phyloP scores from a whole-genome alignment of 2,797 vertebrate genomes.

The Mormyrops attenuatus region DNA sequence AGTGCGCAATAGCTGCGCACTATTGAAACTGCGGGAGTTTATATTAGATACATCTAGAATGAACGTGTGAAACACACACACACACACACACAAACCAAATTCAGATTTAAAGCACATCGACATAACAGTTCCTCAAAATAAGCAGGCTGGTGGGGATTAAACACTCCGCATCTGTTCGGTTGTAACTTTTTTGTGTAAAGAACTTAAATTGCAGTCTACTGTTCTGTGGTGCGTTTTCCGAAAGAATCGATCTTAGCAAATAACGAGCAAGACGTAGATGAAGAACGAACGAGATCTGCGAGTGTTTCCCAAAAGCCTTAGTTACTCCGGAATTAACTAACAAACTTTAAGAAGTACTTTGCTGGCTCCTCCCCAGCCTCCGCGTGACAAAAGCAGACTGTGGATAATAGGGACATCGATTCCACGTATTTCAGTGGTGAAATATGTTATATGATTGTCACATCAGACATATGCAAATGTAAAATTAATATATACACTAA shows the following conservation, averaged over 20 bases:
- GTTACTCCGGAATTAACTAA: neutral
- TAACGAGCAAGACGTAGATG: neutral
- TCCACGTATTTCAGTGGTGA: neutral
- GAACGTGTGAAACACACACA: neutral
- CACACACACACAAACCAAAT: neutral
- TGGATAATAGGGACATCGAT: neutral
- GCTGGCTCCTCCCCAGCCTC: neutral
- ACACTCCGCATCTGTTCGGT: neutral
- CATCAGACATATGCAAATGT: neutral
- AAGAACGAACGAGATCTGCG: neutral
- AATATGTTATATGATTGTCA: neutral
- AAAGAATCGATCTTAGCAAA: neutral
- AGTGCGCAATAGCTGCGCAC: neutral
- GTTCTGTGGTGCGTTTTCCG: neutral
- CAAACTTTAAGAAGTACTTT: neutral
- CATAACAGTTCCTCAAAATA: neutral
- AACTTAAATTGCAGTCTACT: neutral
- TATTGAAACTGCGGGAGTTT: neutral
- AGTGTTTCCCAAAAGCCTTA: neutral
- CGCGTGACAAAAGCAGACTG: neutral
- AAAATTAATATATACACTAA: neutral
- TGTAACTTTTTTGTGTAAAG: neutral
- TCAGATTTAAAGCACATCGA: neutral
- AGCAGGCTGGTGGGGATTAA: neutral
- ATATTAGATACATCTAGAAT: neutral